Base-by-base conservation (phyloP, 2,113 vertebrate species). In the Centrocercus urophasianus region DNA sequence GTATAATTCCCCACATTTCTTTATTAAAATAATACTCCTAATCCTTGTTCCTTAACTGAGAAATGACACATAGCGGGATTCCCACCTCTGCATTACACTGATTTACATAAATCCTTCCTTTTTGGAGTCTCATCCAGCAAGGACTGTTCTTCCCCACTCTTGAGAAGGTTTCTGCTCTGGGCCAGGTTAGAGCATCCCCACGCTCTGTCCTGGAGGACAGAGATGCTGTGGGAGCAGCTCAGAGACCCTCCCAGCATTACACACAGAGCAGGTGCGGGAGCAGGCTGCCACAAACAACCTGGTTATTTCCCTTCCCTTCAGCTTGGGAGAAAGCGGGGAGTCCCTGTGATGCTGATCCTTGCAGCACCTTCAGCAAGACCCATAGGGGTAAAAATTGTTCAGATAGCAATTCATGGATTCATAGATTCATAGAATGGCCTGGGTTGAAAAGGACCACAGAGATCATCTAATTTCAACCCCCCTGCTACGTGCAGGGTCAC, bases 1-100 rank as follows among this genome's bases (percentile, higher is more conserved):
- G 17, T 81, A 32, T 66, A 83, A 78, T 79, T 93, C 73, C 42
- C 27, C 34, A 8, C 4, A 2, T 57, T 91, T 25, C 14, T 80
- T 52, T 83, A 4, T 83, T 80, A 80, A 92, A 91, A 81, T 61
- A 54, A 93, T 71, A 94, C 25, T 61, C 27, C 50, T 91, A 90
- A 81, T 93, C 66, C 43, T 91, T 76, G 59, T 91, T 93, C 70
- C 1, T 0, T 40, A 81, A 69, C 48, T 76, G 63, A 80, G 90
- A 85, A 83, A 80, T 69, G 59, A 61, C 3, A 12, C 28, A 43
- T 42, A 60, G 79, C n/a, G 57, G 61, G 57, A 45, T 87, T 42
- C 61, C 40, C 60, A 85, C 22, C 40, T 57, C 83, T 86, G 56
- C 74, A 65, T 75, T 72, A 59, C 42, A 36, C 40, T 91, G 45